Conservation (phyloP, 53 echinoderm and acorn worm species). For the Arbacia lixula region DNA sequence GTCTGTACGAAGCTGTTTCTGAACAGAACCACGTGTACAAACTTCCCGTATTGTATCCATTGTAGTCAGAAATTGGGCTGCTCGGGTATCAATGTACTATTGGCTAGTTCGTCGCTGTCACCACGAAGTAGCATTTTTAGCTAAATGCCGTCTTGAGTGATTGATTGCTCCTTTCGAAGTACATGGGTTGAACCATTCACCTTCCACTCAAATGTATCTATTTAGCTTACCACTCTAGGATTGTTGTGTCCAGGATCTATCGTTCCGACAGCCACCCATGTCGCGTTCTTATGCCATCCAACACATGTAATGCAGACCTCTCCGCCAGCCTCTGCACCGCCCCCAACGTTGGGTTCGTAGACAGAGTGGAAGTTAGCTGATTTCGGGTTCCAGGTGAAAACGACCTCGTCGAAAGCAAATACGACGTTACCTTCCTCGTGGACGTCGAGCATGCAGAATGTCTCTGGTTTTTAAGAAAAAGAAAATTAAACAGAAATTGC, state of each 20-base stretch:
- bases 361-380: neutral
- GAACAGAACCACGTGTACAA: too few relatives aligned
- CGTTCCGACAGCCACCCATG: neutral
- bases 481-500: too few relatives aligned
- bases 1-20: too few relatives aligned
- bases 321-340: neutral
- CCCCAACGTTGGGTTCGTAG: neutral
- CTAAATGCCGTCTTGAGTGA: neutral
- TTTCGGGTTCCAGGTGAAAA: neutral
- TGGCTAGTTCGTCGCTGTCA: too few relatives aligned
- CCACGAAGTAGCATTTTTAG: too few relatives aligned
- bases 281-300: neutral
- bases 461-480: too few relatives aligned
- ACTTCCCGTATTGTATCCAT: too few relatives aligned
- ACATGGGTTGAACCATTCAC: too few relatives aligned
- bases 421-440: slow-evolving; percentile 1
- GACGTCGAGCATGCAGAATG: slow-evolving; percentile 14
- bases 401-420: neutral
- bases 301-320: neutral
- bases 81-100: too few relatives aligned
- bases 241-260: neutral
- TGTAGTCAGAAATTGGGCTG: too few relatives aligned
- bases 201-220: too few relatives aligned
- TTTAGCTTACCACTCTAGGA: too few relatives aligned
- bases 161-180: neutral